These are phyloP conservation scores for Ailurus styani DNA, from an alignment of 2,113 vertebrate genomes.

Conservation along the genomic window DNA sequence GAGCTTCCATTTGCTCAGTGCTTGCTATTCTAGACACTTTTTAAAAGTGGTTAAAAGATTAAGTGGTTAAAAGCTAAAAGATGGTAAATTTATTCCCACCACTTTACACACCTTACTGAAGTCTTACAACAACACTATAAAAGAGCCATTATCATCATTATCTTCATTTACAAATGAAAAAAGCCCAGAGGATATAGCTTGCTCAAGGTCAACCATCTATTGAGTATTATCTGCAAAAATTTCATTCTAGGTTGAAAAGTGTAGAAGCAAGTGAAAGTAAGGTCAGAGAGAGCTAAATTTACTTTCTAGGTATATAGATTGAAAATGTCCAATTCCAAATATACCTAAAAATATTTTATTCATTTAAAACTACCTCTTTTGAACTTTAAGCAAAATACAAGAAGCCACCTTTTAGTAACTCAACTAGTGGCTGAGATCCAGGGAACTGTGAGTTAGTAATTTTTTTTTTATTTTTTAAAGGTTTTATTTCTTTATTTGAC, in stretches of 20 bases:
- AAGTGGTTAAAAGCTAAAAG: too few relatives aligned
- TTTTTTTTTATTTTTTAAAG: not conserved
- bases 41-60: too few relatives aligned
- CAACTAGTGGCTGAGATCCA: not conserved
- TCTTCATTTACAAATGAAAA: not conserved
- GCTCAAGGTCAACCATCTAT: not conserved
- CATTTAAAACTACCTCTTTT: not conserved
- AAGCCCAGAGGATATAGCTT: not conserved
- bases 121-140: not conserved
- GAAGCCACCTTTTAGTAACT: not conserved
- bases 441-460: not conserved
- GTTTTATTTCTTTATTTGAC: too few relatives aligned
- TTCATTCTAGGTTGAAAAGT: not conserved
- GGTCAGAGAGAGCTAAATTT: not conserved
- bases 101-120: not conserved
- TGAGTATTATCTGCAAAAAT: not conserved
- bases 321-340: not conserved
- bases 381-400: not conserved
- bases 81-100: not conserved
- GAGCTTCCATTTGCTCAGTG: not conserved
- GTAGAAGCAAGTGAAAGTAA: not conserved
- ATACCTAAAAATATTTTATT: not conserved
- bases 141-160: not conserved
- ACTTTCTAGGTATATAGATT: not conserved
- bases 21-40: not conserved